Evolutionary conservation across 2,797 vertebrate species (phyloP).

Genomic region (Hirundo rustica): DNA sequence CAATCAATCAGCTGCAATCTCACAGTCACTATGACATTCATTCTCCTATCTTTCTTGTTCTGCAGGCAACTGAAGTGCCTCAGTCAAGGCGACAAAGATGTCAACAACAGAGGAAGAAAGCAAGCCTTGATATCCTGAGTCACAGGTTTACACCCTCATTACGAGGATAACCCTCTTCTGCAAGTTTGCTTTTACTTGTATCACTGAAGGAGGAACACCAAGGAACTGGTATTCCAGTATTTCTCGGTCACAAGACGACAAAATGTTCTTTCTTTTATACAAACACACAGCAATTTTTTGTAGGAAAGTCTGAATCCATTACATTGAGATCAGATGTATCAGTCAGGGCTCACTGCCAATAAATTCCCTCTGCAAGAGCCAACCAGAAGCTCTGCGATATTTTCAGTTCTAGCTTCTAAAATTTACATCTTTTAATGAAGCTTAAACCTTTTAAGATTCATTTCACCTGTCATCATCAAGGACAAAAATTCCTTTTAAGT

Average conservation of each 20-base stretch:
- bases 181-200: background rate
- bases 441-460: slow-evolving; percentile 3
- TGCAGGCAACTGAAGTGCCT: background rate
- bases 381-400: background rate
- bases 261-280: background rate
- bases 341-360: background rate
- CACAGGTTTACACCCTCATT: background rate
- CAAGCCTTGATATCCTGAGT: background rate
- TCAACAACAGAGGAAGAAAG: background rate
- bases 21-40: background rate
- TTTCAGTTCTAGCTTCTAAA: slow-evolving; percentile 5
- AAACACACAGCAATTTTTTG: background rate
- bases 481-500: background rate
- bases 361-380: background rate
- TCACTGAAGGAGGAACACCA: background rate
- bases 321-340: background rate
- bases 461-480: background rate
- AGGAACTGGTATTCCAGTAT: background rate
- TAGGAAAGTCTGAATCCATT: background rate
- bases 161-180: background rate
- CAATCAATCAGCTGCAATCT: background rate
- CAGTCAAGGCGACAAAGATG: background rate
- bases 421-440: slow-evolving; percentile 3
- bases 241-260: background rate
- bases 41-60: slow-evolving; percentile 13